These are phyloP conservation scores for Nephrocerus scutellatus DNA, from an alignment of 2,888 invertebrate species.

Conservation along the genomic window DNA sequence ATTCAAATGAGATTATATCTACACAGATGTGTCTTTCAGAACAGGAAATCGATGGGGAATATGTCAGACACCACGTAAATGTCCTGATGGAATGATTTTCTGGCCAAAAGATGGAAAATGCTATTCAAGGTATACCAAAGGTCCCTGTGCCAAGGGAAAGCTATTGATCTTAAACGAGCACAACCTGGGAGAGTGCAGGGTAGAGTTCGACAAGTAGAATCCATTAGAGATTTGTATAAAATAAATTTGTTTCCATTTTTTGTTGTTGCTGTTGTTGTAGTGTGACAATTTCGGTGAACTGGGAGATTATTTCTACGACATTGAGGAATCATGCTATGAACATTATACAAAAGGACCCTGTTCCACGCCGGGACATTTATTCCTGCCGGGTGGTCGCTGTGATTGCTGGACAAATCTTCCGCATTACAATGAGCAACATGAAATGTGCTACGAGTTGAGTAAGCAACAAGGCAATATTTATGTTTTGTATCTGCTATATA, in stretches of 20 bases:
- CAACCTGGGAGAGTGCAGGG: conserved; percentile 60
- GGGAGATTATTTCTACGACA: conserved; percentile 54
- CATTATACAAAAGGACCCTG: conserved; percentile 78
- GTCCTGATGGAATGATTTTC: conserved; percentile 59
- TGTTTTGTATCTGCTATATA: background rate
- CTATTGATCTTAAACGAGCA: conserved; percentile 56
- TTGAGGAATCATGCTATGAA: conserved; percentile 66
- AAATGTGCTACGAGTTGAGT: conserved; percentile 72
- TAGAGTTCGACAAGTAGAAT: conserved; percentile 32
- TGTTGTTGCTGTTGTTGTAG: conserved; percentile 35
- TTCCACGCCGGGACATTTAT: conserved; percentile 65
- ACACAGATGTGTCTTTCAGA: conserved; percentile 51
- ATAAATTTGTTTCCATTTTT: too few relatives aligned
- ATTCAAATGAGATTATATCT: too few relatives aligned
- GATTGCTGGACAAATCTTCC: conserved; percentile 66
- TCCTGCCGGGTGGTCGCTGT: conserved; percentile 65
- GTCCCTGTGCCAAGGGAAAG: conserved; percentile 70
- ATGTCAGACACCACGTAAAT: conserved; percentile 61
- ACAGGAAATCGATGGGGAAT: conserved; percentile 61
- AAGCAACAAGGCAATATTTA: conserved; percentile 10
- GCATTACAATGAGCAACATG: conserved; percentile 63
- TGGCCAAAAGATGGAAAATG: conserved; percentile 74
- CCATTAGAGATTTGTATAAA: too few relatives aligned
- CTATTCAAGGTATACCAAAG: conserved; percentile 62
- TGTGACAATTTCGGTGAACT: conserved; percentile 53